These are phyloP conservation scores for Glossophaga mutica DNA, from an alignment of 2,797 vertebrate genomes.

Conservation along the genomic window DNA sequence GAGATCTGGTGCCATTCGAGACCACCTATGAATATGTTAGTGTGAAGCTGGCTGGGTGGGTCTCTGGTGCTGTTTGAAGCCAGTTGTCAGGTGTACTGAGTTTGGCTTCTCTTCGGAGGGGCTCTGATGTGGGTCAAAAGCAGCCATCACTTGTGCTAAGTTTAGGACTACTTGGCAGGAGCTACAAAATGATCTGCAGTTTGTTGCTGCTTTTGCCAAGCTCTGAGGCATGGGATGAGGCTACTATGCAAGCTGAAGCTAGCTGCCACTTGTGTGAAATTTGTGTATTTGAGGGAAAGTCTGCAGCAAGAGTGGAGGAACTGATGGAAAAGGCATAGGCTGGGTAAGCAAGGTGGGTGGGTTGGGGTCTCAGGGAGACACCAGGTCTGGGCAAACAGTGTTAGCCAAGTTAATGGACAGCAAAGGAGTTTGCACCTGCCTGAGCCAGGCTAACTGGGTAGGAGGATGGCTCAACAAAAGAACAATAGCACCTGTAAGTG, in stretches of 20 bases:
- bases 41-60: neutral
- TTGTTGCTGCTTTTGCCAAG: neutral
- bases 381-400: neutral
- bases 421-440: no score
- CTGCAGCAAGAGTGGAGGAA: neutral
- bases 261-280: neutral
- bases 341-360: neutral
- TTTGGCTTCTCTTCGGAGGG: neutral
- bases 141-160: neutral
- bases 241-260: neutral
- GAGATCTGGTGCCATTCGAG: neutral
- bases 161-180: neutral
- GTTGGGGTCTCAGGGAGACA: neutral
- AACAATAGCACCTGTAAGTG: neutral
- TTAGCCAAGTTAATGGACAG: neutral
- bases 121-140: neutral
- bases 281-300: neutral
- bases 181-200: neutral
- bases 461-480: neutral
- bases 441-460: neutral
- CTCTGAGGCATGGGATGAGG: neutral
- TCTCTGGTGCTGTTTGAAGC: neutral
- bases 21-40: neutral
- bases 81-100: neutral
- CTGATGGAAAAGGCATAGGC: neutral